Conservation (phyloP, 2,113 vertebrate genomes). For the Nannobrachium achirus region DNA sequence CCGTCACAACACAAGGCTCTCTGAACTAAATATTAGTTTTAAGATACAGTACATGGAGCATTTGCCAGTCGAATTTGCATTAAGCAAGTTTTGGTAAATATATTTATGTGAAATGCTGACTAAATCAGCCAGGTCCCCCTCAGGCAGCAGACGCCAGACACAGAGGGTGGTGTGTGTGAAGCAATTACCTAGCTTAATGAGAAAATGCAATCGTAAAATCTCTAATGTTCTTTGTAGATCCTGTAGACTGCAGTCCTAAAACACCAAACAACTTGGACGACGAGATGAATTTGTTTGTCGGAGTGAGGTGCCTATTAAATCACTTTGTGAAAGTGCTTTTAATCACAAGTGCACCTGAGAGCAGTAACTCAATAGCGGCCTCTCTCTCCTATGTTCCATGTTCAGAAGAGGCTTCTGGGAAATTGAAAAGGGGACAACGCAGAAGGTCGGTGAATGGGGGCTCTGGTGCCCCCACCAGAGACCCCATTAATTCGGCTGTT, state of each 20-base stretch:
- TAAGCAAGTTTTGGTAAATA: slow-evolving; percentile 3
- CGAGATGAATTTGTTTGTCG: neutral
- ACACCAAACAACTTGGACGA: slow-evolving; percentile 2
- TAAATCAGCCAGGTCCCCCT: slow-evolving; percentile 23
- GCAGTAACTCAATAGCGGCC: no score
- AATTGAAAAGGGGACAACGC: no score
- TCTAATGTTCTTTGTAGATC: slow-evolving; percentile 17
- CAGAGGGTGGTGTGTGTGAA: slow-evolving; percentile 19
- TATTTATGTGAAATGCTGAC: slow-evolving; percentile 10
- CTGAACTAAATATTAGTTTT: neutral
- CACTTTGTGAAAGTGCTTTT: neutral
- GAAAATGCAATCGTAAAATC: slow-evolving; percentile 24
- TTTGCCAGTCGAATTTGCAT: neutral
- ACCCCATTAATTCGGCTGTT: no score
- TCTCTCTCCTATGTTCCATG: no score
- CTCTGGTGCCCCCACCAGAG: no score
- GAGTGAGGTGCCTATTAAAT: neutral
- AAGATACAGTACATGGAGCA: neutral
- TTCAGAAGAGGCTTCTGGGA: no score
- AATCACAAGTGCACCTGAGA: no score
- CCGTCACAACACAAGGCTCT: neutral
- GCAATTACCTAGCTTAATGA: slow-evolving; percentile 33
- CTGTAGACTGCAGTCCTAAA: slow-evolving; percentile 3
- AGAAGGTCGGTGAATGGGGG: no score
- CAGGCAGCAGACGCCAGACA: slow-evolving; percentile 7